Evolutionary conservation across 2,888 invertebrate species (phyloP).

Genomic region (Drosophila affinis): DNA sequence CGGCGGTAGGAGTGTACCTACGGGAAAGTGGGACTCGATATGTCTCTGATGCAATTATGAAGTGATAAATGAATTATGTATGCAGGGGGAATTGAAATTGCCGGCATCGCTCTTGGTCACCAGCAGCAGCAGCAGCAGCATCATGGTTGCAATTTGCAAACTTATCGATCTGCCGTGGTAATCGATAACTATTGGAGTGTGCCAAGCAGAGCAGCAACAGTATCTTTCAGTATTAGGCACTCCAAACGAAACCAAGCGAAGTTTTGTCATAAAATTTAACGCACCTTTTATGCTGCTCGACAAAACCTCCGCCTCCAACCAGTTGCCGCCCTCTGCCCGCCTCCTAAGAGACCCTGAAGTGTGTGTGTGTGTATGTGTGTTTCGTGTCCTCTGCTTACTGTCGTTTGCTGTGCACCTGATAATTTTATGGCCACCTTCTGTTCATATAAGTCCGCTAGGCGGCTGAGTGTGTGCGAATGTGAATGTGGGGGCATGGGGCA

Average conservation of each 20-base stretch:
- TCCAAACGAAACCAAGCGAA: slow-evolving; percentile 59
- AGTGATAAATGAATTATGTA: slow-evolving; percentile 64
- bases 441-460: slow-evolving; percentile 23
- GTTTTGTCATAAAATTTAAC: slow-evolving; percentile 70
- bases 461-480: slow-evolving; percentile 23
- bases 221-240: slow-evolving; percentile 49
- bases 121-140: slow-evolving; percentile 19
- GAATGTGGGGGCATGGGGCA: neutral
- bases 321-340: slow-evolving; percentile 6
- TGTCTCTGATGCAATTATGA: slow-evolving; percentile 69
- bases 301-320: slow-evolving; percentile 5
- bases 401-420: slow-evolving; percentile 58
- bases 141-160: slow-evolving; percentile 24
- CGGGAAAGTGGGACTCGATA: slow-evolving; percentile 44
- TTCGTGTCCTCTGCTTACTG: slow-evolving; percentile 10
- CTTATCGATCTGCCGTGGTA: slow-evolving; percentile 40
- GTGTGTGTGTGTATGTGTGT: neutral
- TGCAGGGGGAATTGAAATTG: slow-evolving; percentile 49
- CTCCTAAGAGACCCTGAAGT: slow-evolving; percentile 32
- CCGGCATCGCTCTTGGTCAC: slow-evolving; percentile 38
- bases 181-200: slow-evolving; percentile 31
- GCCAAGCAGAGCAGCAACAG: slow-evolving; percentile 1
- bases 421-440: slow-evolving; percentile 50
- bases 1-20: slow-evolving; percentile 27
- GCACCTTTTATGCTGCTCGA: slow-evolving; percentile 49